A percentile compares a stretch with the other conserved stretches of the same genome.
These are phyloP conservation scores for Adrianichthys oophorus DNA, from an alignment of 2,797 vertebrate species.

Conservation along the genomic window DNA sequence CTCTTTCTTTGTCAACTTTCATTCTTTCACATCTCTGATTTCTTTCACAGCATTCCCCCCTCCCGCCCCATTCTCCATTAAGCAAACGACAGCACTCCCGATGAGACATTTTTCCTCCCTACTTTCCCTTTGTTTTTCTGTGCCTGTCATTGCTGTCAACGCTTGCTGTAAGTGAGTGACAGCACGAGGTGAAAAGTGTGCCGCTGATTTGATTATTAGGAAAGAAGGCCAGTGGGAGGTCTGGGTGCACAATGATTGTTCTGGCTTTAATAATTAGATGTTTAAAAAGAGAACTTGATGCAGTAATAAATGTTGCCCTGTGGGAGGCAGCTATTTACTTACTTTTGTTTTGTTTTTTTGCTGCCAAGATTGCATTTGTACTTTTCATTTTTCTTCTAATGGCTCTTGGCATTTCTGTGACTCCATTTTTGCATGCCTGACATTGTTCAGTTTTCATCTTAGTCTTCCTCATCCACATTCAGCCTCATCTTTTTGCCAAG, in stretches of 20 bases:
- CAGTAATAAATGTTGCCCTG: constrained; percentile 19
- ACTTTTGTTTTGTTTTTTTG: neutral
- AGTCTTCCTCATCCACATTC: constrained; percentile 33
- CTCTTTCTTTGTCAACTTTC: constrained; percentile 4
- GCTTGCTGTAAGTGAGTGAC: constrained; percentile 41
- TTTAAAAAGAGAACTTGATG: constrained; percentile 11
- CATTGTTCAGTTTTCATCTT: constrained; percentile 33
- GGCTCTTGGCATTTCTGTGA: constrained; percentile 23
- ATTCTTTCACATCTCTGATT: constrained; percentile 4
- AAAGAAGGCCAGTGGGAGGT: constrained; percentile 37
- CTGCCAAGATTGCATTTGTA: constrained; percentile 1
- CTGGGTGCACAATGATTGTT: constrained; percentile 15
- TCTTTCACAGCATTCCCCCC: neutral
- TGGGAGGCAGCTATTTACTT: constrained; percentile 10
- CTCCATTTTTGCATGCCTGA: constrained; percentile 20
- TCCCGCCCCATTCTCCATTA: constrained; percentile 11
- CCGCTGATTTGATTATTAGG: constrained; percentile 43
- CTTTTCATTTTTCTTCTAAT: constrained; percentile 2
- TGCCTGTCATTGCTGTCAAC: constrained; percentile 47
- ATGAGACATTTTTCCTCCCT: neutral
- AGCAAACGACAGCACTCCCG: constrained; percentile 1
- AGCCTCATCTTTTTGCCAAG: constrained; percentile 30
- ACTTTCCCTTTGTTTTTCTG: constrained; percentile 21
- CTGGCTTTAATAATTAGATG: constrained; percentile 37
- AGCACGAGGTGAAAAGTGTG: constrained; percentile 41